These are phyloP conservation scores for Spodoptera littoralis DNA, from an alignment of 2,888 invertebrate genomes.

Conservation along the genomic window DNA sequence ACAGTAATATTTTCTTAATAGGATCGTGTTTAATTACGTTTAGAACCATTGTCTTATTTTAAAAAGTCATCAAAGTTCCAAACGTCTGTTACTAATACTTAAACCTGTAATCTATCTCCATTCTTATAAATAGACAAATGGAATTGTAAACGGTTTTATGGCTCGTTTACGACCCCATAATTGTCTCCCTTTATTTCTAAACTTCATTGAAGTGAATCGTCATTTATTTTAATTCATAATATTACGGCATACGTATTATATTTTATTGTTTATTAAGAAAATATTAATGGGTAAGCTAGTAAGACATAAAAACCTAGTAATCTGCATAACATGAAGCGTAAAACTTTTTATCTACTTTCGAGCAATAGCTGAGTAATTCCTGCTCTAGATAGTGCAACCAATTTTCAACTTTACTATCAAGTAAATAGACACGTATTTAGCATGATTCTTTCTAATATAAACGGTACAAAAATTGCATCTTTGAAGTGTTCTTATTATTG, in stretches of 20 bases:
- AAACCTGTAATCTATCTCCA: no score
- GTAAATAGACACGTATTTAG: slow-evolving; percentile 13
- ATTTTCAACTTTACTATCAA: slow-evolving; percentile 21
- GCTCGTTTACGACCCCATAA: slow-evolving; percentile 13
- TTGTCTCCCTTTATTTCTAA: not conserved
- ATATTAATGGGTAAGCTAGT: slow-evolving; percentile 21
- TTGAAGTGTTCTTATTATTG: slow-evolving; percentile 19
- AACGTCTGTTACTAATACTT: no score
- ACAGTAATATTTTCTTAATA: not conserved
- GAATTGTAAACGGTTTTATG: slow-evolving; percentile 8
- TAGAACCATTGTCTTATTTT: no score
- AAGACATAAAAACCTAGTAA: slow-evolving; percentile 47
- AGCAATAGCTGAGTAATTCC: slow-evolving; percentile 17
- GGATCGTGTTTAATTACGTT: no score
- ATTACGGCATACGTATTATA: not conserved
- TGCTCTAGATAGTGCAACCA: not conserved
- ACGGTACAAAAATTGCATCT: slow-evolving; percentile 18
- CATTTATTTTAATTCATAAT: slow-evolving; percentile 22
- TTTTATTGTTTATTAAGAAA: slow-evolving; percentile 35
- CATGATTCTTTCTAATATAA: slow-evolving; percentile 7
- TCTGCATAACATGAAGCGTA: slow-evolving; percentile 36
- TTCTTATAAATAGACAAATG: no score
- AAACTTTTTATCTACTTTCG: slow-evolving; percentile 37
- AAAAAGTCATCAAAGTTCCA: no score
- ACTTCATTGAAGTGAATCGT: not conserved